Conservation (phyloP, 2,888 invertebrate species). For the Tryphoninae sp. region DNA sequence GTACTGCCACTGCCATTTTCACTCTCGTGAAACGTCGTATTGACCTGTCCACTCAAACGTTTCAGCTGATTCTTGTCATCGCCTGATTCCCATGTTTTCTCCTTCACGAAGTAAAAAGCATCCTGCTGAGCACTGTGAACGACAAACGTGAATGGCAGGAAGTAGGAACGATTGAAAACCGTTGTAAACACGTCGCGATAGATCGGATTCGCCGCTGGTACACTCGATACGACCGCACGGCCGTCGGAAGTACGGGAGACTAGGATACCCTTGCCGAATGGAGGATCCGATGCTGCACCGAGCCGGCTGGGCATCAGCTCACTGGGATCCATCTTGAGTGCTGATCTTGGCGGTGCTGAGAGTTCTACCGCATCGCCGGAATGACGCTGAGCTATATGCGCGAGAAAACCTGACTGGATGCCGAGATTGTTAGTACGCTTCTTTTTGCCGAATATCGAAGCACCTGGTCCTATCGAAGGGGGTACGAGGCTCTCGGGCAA, state of each 20-base stretch:
- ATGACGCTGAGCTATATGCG: constrained; percentile 90
- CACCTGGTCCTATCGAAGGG: constrained; percentile 85
- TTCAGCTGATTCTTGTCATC: constrained; percentile 95
- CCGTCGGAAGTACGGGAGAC: constrained; percentile 91
- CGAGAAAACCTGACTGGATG: constrained; percentile 92
- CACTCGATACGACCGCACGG: constrained; percentile 92
- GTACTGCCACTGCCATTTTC: constrained; percentile 89
- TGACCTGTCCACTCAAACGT: constrained; percentile 93
- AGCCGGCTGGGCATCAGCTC: constrained; percentile 87
- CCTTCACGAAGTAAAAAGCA: constrained; percentile 96
- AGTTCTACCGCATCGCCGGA: constrained; percentile 90
- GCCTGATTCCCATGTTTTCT: constrained; percentile 93
- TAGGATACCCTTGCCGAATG: constrained; percentile 93
- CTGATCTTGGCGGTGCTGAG: constrained; percentile 90
- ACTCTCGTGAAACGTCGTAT: constrained; percentile 94
- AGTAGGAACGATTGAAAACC: constrained; percentile 93
- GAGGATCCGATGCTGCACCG: constrained; percentile 93
- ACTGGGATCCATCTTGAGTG: constrained; percentile 90
- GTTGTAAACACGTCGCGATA: constrained; percentile 96
- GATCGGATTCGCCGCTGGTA: constrained; percentile 94
- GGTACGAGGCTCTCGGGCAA: constrained; percentile 87
- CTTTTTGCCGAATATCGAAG: constrained; percentile 83
- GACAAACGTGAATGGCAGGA: constrained; percentile 93
- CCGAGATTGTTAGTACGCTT: constrained; percentile 85
- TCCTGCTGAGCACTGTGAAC: constrained; percentile 95